Percentiles rank a stretch among this genome's conserved stretches.
Conservation (phyloP, 2,888 invertebrate species). For the Andrena marginata region DNA sequence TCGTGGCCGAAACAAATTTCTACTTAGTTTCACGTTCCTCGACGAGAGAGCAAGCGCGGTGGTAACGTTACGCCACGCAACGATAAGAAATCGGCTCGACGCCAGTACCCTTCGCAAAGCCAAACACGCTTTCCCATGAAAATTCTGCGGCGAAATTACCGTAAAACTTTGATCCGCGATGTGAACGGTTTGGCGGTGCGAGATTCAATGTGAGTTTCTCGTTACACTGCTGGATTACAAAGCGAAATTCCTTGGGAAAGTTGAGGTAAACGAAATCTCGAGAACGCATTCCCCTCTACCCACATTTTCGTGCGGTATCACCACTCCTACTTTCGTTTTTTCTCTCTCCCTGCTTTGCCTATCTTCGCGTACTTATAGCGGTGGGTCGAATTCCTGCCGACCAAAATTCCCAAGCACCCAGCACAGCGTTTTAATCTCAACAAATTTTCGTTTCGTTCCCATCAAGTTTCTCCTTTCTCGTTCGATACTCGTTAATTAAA, state of each 20-base stretch:
- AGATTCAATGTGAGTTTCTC: constrained; percentile 30
- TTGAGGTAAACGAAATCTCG: constrained; percentile 54
- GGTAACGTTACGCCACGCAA: neutral
- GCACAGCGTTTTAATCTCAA: neutral
- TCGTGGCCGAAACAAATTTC: neutral
- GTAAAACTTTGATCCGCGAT: constrained; percentile 17
- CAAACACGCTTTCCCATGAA: neutral
- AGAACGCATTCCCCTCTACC: constrained; percentile 2
- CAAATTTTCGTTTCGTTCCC: neutral
- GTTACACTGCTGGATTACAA: constrained; percentile 54
- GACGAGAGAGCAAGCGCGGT: neutral
- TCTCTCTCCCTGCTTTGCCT: neutral
- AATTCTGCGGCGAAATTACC: constrained; percentile 1
- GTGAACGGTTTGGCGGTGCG: constrained; percentile 19
- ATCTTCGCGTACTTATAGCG: neutral
- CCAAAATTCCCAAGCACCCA: neutral
- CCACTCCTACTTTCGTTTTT: neutral
- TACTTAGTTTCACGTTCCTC: neutral
- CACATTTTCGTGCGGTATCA: neutral
- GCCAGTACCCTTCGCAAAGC: neutral
- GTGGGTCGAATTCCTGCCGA: too few relatives aligned
- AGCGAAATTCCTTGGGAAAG: constrained; percentile 39
- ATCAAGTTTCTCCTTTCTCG: neutral
- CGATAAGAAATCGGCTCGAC: neutral
- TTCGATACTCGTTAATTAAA: neutral